Percentiles rank a stretch among this genome's conserved stretches.
Evolutionary conservation across 2,113 vertebrate genomes (phyloP).

Genomic region (Phrynosoma blainvillii): DNA sequence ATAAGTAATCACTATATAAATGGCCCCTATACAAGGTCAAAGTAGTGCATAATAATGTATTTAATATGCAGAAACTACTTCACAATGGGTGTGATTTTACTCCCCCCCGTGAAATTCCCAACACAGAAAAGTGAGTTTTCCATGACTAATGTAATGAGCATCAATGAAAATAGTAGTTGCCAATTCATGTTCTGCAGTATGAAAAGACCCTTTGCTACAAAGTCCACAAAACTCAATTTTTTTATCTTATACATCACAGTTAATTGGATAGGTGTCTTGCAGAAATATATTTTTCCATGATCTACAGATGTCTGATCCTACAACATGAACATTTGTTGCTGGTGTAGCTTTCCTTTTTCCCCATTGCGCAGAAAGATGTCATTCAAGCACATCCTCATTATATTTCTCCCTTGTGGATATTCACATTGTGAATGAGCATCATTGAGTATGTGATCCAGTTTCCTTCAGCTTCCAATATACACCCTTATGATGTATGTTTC

Average conservation of each 20-base stretch:
- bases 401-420: slow-evolving; percentile 11
- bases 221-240: neutral
- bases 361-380: neutral
- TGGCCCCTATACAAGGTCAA: neutral
- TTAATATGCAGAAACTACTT: neutral
- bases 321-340: neutral
- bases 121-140: neutral
- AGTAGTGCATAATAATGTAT: neutral
- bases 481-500: neutral
- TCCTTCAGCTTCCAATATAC: neutral
- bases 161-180: neutral
- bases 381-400: neutral
- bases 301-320: neutral
- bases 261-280: neutral
- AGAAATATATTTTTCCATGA: neutral
- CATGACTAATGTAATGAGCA: neutral
- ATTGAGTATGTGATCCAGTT: neutral
- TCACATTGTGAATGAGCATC: neutral
- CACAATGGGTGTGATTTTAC: neutral
- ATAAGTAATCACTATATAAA: too few species aligned
- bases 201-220: neutral
- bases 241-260: neutral
- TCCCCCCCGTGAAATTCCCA: neutral
- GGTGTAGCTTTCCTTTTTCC: neutral
- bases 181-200: neutral